Evolutionary conservation across 2,797 vertebrate genomes (phyloP).

Genomic region (Lagodon rhomboides): DNA sequence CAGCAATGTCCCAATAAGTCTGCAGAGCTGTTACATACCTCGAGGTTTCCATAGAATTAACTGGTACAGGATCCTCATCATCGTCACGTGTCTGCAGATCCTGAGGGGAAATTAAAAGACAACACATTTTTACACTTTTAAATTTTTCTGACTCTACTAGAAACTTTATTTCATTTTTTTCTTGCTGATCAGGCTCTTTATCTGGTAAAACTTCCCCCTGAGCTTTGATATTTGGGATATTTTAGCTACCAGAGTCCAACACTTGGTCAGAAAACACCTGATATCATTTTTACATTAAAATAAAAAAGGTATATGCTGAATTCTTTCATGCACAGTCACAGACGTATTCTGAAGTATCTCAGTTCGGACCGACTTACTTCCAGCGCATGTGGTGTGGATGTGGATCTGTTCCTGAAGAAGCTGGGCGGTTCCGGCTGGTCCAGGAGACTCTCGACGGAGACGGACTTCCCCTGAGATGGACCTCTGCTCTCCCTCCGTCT

Average conservation of each 20-base stretch:
- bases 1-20: conserved; percentile 59
- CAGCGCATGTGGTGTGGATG: conserved; percentile 77
- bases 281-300: too few species aligned
- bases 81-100: conserved; percentile 57
- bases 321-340: too few species aligned
- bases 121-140: too few species aligned
- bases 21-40: conserved; percentile 75
- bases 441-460: conserved; percentile 79
- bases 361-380: conserved; percentile 73
- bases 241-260: neutral
- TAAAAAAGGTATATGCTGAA: too few species aligned
- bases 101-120: conserved; percentile 25
- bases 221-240: neutral
- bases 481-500: conserved; percentile 69
- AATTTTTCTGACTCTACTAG: too few species aligned
- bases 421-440: conserved; percentile 67
- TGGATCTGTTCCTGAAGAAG: conserved; percentile 77
- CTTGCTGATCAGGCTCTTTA: neutral
- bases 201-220: neutral
- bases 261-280: neutral
- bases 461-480: conserved; percentile 69
- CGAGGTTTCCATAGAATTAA: conserved; percentile 65
- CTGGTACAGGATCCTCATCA: conserved; percentile 56
- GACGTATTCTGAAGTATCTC: neutral
- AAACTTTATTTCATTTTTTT: neutral